A percentile compares a stretch with the other conserved stretches of the same genome.
Conservation (phyloP, 2,888 invertebrate species). For the Ochlodes sylvanus region DNA sequence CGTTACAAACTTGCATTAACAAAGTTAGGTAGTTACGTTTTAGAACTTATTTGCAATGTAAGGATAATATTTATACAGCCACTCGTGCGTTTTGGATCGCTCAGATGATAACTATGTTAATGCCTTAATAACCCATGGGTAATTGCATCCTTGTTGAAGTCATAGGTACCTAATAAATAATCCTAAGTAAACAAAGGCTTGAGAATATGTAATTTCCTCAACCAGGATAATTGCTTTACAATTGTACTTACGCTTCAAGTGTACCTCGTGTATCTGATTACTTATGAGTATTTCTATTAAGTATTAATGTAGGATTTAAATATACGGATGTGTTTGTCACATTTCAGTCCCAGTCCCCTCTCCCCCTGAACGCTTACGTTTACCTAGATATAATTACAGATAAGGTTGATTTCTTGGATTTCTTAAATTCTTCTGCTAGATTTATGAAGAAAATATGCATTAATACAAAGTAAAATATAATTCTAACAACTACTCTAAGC, state of each 20-base stretch:
- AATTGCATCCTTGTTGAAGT: conserved; percentile 59
- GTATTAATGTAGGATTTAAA: background rate
- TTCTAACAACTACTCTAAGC: too few relatives aligned
- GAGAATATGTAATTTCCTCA: conserved; percentile 20
- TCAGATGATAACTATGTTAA: conserved; percentile 55
- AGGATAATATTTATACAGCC: background rate
- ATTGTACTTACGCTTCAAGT: background rate
- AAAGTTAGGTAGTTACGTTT: too few relatives aligned
- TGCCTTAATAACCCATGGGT: conserved; percentile 47
- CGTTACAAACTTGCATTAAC: too few relatives aligned
- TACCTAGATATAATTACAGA: too few relatives aligned
- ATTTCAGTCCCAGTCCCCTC: background rate
- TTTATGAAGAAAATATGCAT: too few relatives aligned
- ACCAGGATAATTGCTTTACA: conserved; percentile 20
- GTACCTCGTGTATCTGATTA: conserved; percentile 2
- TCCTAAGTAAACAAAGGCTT: conserved; percentile 23
- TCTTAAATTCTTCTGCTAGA: too few relatives aligned
- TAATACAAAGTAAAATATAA: background rate
- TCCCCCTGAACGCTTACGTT: background rate
- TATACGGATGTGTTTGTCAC: background rate
- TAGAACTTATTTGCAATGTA: too few relatives aligned
- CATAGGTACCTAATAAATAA: conserved; percentile 15
- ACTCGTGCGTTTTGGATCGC: conserved; percentile 17
- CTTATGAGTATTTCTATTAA: background rate
- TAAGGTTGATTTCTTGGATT: too few relatives aligned